Evolutionary conservation across 2,888 invertebrate species (phyloP).

Genomic region (Amphimallon solstitiale): DNA sequence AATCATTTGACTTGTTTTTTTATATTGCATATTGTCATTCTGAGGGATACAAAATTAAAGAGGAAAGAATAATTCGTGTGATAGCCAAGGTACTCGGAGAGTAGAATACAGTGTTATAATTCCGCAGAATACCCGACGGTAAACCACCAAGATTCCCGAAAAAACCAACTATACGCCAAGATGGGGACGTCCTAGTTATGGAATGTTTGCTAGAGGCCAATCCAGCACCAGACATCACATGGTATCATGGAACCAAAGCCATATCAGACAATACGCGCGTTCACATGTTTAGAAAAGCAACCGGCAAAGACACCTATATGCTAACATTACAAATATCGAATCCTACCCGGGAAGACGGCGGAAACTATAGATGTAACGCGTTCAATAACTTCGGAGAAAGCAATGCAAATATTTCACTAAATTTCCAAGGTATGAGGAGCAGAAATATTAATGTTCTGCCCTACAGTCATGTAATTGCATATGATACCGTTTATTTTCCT

Average conservation of each 20-base stretch:
- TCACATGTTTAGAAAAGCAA: constrained; percentile 90
- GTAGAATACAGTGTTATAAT: constrained; percentile 44
- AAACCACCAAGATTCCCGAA: constrained; percentile 96
- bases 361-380: constrained; percentile 98
- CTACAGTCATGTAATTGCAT: constrained; percentile 47
- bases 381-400: constrained; percentile 98
- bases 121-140: constrained; percentile 90
- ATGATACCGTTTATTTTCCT: constrained; percentile 41
- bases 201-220: constrained; percentile 95
- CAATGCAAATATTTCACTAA: constrained; percentile 99
- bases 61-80: too few species aligned
- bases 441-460: neutral
- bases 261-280: constrained; percentile 87
- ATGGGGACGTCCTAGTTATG: constrained; percentile 93
- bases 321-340: constrained; percentile 93
- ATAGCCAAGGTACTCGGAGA: constrained; percentile 23
- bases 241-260: constrained; percentile 91
- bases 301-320: constrained; percentile 89
- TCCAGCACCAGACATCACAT: constrained; percentile 93
- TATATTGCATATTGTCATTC: too few species aligned
- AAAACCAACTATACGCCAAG: constrained; percentile 95
- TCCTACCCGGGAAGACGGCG: constrained; percentile 96
- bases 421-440: constrained; percentile 91
- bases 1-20: too few species aligned
- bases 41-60: too few species aligned